These are phyloP conservation scores for Spinus pinus DNA, from an alignment of 2,797 vertebrate species.

Conservation along the genomic window DNA sequence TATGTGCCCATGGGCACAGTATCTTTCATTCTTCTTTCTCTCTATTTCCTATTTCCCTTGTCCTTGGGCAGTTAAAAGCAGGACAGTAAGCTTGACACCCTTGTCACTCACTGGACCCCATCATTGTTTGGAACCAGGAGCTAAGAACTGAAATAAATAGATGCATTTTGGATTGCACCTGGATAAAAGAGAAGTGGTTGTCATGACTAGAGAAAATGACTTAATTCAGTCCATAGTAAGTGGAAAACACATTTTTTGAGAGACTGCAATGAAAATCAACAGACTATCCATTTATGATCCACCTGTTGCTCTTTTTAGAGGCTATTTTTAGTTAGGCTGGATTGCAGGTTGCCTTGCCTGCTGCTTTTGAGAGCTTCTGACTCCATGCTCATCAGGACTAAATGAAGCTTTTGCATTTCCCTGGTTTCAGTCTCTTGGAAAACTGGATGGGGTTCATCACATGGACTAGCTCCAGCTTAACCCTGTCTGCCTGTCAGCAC, in stretches of 20 bases:
- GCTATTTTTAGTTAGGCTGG: neutral
- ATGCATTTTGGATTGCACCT: neutral
- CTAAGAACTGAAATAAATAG: neutral
- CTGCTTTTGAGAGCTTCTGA: neutral
- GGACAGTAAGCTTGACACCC: neutral
- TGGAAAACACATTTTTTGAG: neutral
- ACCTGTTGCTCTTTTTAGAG: neutral
- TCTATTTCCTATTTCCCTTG: neutral
- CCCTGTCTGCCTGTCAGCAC: neutral
- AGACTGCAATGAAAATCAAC: neutral
- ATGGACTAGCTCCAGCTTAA: neutral
- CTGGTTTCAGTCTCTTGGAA: neutral
- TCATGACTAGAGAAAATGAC: neutral
- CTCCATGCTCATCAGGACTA: neutral
- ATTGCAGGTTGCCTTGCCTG: neutral
- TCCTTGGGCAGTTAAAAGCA: neutral
- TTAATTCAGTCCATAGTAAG: neutral
- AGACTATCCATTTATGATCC: fast-evolving
- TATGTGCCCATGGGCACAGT: fast-evolving
- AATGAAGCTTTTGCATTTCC: neutral
- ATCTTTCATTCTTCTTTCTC: neutral
- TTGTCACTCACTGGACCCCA: neutral
- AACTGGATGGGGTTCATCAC: neutral
- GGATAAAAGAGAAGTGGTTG: neutral
- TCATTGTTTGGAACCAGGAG: neutral